A percentile compares a stretch with the other conserved stretches of the same genome.
Evolutionary conservation across 2,888 invertebrate genomes (phyloP).

Genomic region (Gari tellinella): DNA sequence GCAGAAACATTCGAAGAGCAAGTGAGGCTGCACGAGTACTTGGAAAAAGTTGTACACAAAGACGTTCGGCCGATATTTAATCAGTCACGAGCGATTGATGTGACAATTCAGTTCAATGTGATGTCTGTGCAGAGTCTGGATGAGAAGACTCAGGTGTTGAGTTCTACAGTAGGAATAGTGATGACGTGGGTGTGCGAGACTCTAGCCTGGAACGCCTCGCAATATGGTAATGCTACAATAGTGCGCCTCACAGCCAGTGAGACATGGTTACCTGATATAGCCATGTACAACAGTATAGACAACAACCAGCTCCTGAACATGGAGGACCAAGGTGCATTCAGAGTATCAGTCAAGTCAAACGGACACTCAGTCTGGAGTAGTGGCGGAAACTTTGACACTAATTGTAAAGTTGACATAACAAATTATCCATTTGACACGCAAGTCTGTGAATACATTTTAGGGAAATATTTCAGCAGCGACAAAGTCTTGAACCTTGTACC

Average conservation of each 20-base stretch:
- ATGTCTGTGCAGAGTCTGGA: constrained; percentile 5
- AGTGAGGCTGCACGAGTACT: neutral
- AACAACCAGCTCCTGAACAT: neutral
- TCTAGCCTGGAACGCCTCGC: constrained; percentile 5
- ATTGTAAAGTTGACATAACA: constrained; percentile 17
- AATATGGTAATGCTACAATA: neutral
- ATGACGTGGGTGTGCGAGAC: constrained; percentile 10
- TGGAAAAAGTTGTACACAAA: neutral
- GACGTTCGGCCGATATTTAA: neutral
- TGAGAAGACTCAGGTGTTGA: constrained; percentile 5
- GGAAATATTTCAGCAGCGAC: neutral
- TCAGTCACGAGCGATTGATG: neutral
- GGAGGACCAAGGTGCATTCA: neutral
- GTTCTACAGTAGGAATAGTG: neutral
- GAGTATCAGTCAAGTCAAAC: neutral
- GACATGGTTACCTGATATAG: constrained; percentile 7
- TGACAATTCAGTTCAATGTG: neutral
- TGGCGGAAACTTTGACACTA: constrained; percentile 1
- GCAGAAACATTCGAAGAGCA: neutral
- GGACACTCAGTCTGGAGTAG: neutral
- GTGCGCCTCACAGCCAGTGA: neutral
- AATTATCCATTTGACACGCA: constrained; percentile 38
- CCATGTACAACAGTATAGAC: neutral
- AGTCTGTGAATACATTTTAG: constrained; percentile 17
- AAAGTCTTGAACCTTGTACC: neutral